Percentiles rank a stretch among this genome's conserved stretches.
Conservation (phyloP, 2,888 invertebrate genomes). For the Apodemia zela region DNA sequence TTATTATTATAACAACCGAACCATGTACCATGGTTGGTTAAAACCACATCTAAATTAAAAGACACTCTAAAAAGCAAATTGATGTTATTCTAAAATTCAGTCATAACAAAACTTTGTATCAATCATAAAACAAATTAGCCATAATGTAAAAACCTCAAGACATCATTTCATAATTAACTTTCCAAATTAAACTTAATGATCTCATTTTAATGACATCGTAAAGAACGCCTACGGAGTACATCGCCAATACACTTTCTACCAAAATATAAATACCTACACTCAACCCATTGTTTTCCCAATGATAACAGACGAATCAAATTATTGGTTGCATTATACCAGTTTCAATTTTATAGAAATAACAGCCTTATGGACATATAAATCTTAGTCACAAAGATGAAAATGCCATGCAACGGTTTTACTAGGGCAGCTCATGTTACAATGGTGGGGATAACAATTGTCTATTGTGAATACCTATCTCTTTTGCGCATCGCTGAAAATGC, state of each 20-base stretch:
- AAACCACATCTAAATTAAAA: background rate
- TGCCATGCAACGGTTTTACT: constrained; percentile 43
- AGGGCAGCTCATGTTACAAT: constrained; percentile 51
- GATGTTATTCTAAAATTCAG: background rate
- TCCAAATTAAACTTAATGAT: constrained; percentile 18
- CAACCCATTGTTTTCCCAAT: constrained; percentile 71
- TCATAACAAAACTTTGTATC: background rate
- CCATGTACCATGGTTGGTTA: too few relatives aligned
- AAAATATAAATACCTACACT: constrained; percentile 48
- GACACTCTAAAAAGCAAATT: constrained; percentile 5
- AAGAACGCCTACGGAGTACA: constrained; percentile 43
- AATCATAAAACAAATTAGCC: constrained; percentile 4
- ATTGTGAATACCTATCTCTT: constrained; percentile 75
- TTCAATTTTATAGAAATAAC: constrained; percentile 35
- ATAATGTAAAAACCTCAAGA: background rate
- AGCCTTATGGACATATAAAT: constrained; percentile 36
- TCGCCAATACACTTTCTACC: constrained; percentile 48
- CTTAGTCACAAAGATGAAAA: constrained; percentile 36
- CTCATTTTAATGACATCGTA: constrained; percentile 26
- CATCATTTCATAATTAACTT: constrained; percentile 2
- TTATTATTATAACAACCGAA: too few relatives aligned
- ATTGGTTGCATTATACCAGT: constrained; percentile 53
- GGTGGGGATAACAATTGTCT: constrained; percentile 79
- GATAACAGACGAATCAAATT: constrained; percentile 71
- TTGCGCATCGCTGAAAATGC: constrained; percentile 53